Conservation (phyloP, 1,140 invertebrate species). For the Polyergus mexicanus region DNA sequence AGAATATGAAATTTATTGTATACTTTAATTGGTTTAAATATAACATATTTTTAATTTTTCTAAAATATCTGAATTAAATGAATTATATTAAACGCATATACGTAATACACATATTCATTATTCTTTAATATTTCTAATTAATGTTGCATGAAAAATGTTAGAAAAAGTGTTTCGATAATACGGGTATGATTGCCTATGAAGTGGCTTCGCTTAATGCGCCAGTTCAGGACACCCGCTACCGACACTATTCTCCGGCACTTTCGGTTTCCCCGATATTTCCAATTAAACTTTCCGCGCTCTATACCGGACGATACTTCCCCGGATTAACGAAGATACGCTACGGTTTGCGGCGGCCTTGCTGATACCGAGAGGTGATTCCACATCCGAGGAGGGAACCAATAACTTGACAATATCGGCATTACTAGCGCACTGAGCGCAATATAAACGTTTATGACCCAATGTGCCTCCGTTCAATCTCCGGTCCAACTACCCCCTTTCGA, state of each 20-base stretch:
- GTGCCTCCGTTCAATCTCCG: conserved; percentile 75
- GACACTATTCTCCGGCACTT: conserved; percentile 37
- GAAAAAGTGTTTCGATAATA: conserved; percentile 44
- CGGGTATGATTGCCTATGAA: conserved; percentile 37
- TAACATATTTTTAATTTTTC: neutral
- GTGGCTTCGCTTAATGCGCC: conserved; percentile 48
- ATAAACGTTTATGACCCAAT: conserved; percentile 86
- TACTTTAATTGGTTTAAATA: neutral
- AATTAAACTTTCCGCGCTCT: conserved; percentile 78
- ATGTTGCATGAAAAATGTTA: neutral
- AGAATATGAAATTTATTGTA: neutral
- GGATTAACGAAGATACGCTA: conserved; percentile 74
- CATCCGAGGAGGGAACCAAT: conserved; percentile 79
- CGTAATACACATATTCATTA: neutral
- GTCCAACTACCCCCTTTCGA: conserved; percentile 67
- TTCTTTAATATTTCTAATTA: neutral
- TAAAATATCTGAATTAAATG: neutral
- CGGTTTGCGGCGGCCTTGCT: conserved; percentile 59
- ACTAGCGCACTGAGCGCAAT: conserved; percentile 84
- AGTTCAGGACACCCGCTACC: conserved; percentile 65
- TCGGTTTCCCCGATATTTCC: conserved; percentile 75
- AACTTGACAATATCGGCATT: conserved; percentile 86
- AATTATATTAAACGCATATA: neutral
- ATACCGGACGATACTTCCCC: conserved; percentile 72
- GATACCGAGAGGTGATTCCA: conserved; percentile 44